Percentiles rank a stretch among this genome's conserved stretches.
phyloP scores from a whole-genome alignment of 2,888 invertebrate genomes.

The Athetis lepigone region DNA sequence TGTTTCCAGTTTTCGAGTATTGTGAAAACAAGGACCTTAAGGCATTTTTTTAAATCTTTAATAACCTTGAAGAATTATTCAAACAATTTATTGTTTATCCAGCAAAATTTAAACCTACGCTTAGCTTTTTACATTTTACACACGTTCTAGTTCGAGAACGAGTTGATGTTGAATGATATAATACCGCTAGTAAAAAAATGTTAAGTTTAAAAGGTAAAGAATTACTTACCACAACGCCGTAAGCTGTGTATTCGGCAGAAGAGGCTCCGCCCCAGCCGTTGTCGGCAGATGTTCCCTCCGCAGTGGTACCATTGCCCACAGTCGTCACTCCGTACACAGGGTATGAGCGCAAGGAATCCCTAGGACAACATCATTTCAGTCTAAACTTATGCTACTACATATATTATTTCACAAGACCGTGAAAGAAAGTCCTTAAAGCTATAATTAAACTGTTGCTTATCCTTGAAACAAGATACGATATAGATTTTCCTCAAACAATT shows the following conservation, averaged over 20 bases:
- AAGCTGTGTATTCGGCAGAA: conserved; percentile 90
- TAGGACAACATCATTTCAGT: conserved; percentile 14
- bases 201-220: background rate
- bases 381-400: background rate
- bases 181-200: too few species aligned
- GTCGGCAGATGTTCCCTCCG: conserved; percentile 69
- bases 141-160: too few species aligned
- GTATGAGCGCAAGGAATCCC: conserved; percentile 94
- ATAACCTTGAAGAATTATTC: too few species aligned
- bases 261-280: conserved; percentile 86
- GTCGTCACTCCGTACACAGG: conserved; percentile 85
- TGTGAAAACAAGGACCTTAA: too few species aligned
- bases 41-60: too few species aligned
- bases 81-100: too few species aligned
- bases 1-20: too few species aligned
- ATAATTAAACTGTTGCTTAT: background rate
- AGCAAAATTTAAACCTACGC: too few species aligned
- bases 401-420: too few species aligned
- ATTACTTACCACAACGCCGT: conserved; percentile 73
- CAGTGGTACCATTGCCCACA: conserved; percentile 80
- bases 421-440: background rate
- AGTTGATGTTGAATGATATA: too few species aligned
- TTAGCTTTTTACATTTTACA: too few species aligned
- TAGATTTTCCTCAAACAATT: background rate
- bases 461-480: background rate